A percentile compares a stretch with the other conserved stretches of the same genome.
phyloP scores from a whole-genome alignment of 2,113 vertebrate genomes.

The Esox niger region DNA sequence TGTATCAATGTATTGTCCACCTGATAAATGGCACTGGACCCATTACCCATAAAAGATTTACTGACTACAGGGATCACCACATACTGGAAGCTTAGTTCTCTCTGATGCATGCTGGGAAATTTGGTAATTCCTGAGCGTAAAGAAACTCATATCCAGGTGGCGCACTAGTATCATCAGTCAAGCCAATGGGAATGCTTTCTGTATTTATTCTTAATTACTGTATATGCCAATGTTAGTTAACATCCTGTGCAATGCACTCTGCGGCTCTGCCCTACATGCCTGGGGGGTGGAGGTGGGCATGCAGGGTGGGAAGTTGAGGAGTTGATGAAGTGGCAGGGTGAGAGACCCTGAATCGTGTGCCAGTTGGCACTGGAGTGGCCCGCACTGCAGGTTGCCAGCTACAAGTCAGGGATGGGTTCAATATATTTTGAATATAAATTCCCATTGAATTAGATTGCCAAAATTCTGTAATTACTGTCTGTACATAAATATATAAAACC shows the following conservation, averaged over 20 bases:
- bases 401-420: too few relatives aligned
- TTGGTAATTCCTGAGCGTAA: slow-evolving; percentile 1
- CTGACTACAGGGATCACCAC: neutral
- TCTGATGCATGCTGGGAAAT: slow-evolving; percentile 7
- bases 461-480: too few relatives aligned
- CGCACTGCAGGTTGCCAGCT: neutral
- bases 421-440: too few relatives aligned
- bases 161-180: neutral
- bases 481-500: too few relatives aligned
- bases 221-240: neutral
- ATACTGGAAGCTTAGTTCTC: neutral
- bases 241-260: too few relatives aligned
- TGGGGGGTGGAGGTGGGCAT: neutral
- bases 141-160: neutral
- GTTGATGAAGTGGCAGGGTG: slow-evolving; percentile 8
- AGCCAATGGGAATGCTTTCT: neutral
- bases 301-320: neutral
- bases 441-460: too few relatives aligned
- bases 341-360: slow-evolving; percentile 15
- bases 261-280: neutral
- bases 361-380: neutral
- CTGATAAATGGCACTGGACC: neutral
- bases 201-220: neutral
- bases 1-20: neutral
- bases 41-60: neutral